Conservation (phyloP, 1,140 invertebrate genomes). For the Caenorhabditis briggsae region DNA sequence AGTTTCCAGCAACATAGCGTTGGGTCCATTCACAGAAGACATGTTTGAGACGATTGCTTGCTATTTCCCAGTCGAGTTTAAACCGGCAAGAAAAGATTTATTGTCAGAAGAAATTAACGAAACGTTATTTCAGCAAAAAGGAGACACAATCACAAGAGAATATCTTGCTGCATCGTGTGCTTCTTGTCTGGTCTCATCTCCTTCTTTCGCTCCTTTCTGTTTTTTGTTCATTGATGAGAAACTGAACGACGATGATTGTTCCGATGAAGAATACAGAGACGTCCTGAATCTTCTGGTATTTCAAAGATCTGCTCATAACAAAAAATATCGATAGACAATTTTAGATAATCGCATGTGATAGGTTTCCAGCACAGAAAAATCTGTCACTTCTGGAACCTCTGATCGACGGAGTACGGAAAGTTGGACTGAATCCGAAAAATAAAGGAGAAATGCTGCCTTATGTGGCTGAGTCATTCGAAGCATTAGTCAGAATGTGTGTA, state of each 20-base stretch:
- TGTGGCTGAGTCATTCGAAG: constrained; percentile 44
- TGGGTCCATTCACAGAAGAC: constrained; percentile 68
- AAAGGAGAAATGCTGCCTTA: constrained; percentile 41
- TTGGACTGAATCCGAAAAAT: constrained; percentile 65
- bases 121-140: constrained; percentile 38
- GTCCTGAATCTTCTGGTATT: constrained; percentile 59
- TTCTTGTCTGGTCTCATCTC: constrained; percentile 65
- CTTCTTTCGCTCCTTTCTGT: constrained; percentile 67
- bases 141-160: constrained; percentile 62
- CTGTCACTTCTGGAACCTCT: constrained; percentile 58
- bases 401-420: constrained; percentile 59
- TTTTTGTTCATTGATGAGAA: constrained; percentile 71
- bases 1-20: constrained; percentile 11
- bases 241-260: constrained; percentile 65
- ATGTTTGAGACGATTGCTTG: constrained; percentile 72
- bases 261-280: constrained; percentile 44
- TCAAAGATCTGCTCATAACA: background rate
- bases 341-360: constrained; percentile 50
- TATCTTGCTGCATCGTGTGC: constrained; percentile 67
- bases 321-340: background rate
- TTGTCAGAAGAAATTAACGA: background rate
- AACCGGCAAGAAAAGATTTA: constrained; percentile 60
- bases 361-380: constrained; percentile 57
- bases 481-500: constrained; percentile 35
- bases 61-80: constrained; percentile 72